These are phyloP conservation scores for Pseudolaguvia tuberculata DNA, from an alignment of 2,113 vertebrate genomes.

Conservation along the genomic window DNA sequence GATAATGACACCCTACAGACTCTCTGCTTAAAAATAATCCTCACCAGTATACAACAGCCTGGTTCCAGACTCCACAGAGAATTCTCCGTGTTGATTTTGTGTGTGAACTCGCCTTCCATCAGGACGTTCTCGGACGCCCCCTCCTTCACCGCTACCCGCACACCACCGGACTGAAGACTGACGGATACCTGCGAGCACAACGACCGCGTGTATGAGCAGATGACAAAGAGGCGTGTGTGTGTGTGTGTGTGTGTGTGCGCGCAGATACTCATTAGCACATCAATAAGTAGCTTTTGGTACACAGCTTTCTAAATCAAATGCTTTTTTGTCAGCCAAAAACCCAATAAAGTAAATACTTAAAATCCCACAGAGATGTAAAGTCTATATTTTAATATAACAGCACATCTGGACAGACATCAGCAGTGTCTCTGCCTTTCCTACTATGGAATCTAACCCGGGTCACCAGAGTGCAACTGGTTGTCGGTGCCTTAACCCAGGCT, in stretches of 20 bases:
- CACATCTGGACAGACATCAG: too few species aligned
- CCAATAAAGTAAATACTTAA: not conserved
- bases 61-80: constrained; percentile 96
- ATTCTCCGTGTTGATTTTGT: constrained; percentile 90
- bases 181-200: constrained; percentile 76
- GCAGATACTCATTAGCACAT: not conserved
- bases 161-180: constrained; percentile 64
- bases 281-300: not conserved
- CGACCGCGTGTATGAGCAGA: not conserved
- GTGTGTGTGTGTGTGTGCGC: not conserved
- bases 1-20: not conserved
- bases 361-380: too few species aligned
- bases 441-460: too few species aligned
- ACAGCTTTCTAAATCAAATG: too few species aligned
- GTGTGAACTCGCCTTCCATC: constrained; percentile 86
- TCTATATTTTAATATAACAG: too few species aligned
- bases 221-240: not conserved
- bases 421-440: too few species aligned
- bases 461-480: too few species aligned
- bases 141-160: constrained; percentile 77
- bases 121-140: constrained; percentile 68
- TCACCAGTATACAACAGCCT: constrained; percentile 81
- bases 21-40: constrained; percentile 33
- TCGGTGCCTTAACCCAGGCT: too few species aligned
- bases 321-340: too few species aligned